Conservation (phyloP, 2,113 vertebrate species). For the Melanocharis versteri region DNA sequence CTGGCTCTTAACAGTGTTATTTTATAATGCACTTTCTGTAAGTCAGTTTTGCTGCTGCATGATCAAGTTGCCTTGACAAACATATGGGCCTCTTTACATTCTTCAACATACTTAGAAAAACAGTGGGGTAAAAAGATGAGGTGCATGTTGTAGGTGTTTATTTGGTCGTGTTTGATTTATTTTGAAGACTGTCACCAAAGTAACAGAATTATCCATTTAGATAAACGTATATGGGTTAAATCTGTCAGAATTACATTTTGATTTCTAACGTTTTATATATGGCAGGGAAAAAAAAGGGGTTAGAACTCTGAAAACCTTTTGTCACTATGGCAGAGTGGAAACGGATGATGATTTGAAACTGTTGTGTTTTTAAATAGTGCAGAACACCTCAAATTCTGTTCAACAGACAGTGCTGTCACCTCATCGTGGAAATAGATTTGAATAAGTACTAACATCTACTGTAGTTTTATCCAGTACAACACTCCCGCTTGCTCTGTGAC, state of each 20-base stretch:
- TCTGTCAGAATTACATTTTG: neutral
- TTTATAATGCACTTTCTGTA: neutral
- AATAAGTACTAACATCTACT: neutral
- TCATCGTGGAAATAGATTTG: neutral
- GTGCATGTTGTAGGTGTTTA: neutral
- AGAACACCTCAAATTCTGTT: neutral
- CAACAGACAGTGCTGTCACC: neutral
- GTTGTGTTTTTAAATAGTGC: neutral
- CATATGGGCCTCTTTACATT: neutral
- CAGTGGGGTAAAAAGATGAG: neutral
- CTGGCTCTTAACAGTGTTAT: neutral
- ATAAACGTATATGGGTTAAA: neutral
- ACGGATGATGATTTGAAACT: neutral
- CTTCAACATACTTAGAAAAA: neutral
- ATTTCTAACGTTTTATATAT: neutral
- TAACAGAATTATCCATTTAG: neutral
- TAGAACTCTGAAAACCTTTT: neutral
- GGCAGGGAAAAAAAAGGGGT: accelerated
- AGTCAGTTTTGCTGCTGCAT: neutral
- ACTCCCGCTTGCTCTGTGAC: neutral
- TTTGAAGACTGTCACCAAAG: neutral
- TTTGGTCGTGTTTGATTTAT: neutral
- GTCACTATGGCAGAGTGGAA: neutral
- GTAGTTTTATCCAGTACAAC: neutral
- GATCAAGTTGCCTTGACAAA: neutral